phyloP scores from a whole-genome alignment of 2,113 vertebrate genomes.

The Gymnobelideus leadbeateri region DNA sequence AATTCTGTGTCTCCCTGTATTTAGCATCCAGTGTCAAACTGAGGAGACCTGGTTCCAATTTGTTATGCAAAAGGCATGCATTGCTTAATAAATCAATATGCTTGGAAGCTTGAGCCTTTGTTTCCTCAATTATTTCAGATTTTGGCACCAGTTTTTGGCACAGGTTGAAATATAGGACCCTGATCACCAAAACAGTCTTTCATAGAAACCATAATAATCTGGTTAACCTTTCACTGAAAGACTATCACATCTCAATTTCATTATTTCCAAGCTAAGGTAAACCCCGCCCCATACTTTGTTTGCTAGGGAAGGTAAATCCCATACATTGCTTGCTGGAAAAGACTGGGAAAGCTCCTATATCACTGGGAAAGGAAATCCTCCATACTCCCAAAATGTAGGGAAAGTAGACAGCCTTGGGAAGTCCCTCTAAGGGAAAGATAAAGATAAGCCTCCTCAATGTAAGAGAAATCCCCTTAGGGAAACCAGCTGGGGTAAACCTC shows the following conservation, averaged over 20 bases:
- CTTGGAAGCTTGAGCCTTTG: not conserved
- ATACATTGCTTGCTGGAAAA: too few relatives aligned
- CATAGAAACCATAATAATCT: not conserved
- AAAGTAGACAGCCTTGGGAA: not conserved
- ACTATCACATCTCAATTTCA: not conserved
- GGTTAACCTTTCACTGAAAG: too few relatives aligned
- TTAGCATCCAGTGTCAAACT: not conserved
- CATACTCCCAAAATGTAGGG: not conserved
- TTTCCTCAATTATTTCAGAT: not conserved
- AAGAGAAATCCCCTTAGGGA: too few relatives aligned
- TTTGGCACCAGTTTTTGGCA: not conserved
- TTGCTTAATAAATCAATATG: not conserved
- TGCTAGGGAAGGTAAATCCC: not conserved
- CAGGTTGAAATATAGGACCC: not conserved
- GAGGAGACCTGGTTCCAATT: not conserved
- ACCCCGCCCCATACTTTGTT: not conserved
- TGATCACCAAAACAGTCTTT: not conserved
- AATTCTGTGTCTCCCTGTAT: not conserved
- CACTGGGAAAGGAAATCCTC: too few relatives aligned
- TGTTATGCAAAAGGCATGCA: not conserved
- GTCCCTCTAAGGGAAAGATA: not conserved
- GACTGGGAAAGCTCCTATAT: too few relatives aligned
- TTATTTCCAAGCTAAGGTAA: not conserved
- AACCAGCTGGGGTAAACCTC: not conserved
- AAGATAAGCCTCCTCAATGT: too few relatives aligned